phyloP scores from a whole-genome alignment of 2,113 vertebrate species.

The Xiphias gladius region DNA sequence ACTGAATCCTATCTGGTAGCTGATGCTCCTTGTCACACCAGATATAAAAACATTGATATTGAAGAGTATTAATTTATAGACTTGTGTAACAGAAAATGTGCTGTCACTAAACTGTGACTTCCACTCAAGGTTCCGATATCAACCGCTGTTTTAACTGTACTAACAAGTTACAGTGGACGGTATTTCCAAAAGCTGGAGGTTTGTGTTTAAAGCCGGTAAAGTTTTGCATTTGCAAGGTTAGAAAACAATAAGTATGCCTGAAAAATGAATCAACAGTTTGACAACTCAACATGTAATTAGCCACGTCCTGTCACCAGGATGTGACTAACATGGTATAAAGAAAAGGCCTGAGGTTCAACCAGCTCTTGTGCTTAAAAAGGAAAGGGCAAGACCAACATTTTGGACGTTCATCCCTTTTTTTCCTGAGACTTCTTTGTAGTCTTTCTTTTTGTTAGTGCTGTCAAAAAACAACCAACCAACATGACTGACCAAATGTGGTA shows the following conservation, averaged over 20 bases:
- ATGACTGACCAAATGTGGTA: not conserved
- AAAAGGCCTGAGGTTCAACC: slow-evolving; percentile 7
- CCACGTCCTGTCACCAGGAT: slow-evolving; percentile 29
- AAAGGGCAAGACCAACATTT: not conserved
- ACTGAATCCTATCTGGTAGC: not conserved
- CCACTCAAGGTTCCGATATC: not conserved
- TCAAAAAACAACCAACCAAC: not conserved
- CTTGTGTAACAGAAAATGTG: not conserved
- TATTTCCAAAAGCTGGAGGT: not conserved
- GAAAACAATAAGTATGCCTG: not conserved
- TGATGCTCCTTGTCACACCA: not conserved
- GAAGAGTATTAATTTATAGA: not conserved
- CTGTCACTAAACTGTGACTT: not conserved
- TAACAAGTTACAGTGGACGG: not conserved
- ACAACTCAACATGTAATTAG: not conserved
- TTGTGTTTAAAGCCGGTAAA: not conserved
- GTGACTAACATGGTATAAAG: not conserved
- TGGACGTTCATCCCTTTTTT: not conserved
- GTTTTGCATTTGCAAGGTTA: not conserved
- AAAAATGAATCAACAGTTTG: not conserved
- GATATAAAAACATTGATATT: not conserved
- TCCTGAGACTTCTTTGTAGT: not conserved
- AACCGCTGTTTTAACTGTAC: not conserved
- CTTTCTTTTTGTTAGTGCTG: not conserved
- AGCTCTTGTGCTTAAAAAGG: not conserved